Base-by-base conservation (phyloP, 2,113 vertebrate genomes). In the Rana temporaria region DNA sequence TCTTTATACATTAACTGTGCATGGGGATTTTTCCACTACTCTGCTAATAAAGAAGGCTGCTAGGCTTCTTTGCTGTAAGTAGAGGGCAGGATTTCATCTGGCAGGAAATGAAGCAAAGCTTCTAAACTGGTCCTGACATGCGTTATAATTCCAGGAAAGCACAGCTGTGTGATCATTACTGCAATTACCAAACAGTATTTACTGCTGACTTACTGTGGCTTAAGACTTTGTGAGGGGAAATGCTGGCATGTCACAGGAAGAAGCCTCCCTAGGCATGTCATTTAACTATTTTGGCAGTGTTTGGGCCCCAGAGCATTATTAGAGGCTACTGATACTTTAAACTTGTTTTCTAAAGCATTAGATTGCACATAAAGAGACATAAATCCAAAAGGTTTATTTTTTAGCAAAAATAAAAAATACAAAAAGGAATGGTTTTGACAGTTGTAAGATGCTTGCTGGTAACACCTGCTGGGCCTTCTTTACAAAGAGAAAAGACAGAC, bases 141-240 rank as follows among this genome's bases (percentile, higher is more conserved):
- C 62, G 69, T 85, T 90, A 87, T 24, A 86, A 85, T 87, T 86
- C 64, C 52, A 87, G 88, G 85, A 82, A 85, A 88, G 85, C 90
- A 85, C 90, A 92, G 90, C 90, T 90, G 90, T 84, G 90, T 82
- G 85, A 85, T 90, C 89, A 89, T 90, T 91, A 90, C 0, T 86
- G 86, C 90, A 92, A 92, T 91, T 91, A 93, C 5, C 82, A 89
- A 90, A 84, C 67, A 87, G 86, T 91, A 91, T 87, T 88, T 73
- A 90, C 84, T 82, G 85, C 85, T 90, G 89, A 91, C 87, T 90
- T 90, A 84, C 85, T 87, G 88, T 85, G 88, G 85, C 82, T 79
- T 63, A 83, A 84, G 80, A 78, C 65, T 88, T 88, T 81, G 71
- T n/a, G 60, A 65, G 60, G 68, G 66, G 20, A 14, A 60, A 64